Conservation (phyloP, 2,113 vertebrate species). For the Pithys albifrons region DNA sequence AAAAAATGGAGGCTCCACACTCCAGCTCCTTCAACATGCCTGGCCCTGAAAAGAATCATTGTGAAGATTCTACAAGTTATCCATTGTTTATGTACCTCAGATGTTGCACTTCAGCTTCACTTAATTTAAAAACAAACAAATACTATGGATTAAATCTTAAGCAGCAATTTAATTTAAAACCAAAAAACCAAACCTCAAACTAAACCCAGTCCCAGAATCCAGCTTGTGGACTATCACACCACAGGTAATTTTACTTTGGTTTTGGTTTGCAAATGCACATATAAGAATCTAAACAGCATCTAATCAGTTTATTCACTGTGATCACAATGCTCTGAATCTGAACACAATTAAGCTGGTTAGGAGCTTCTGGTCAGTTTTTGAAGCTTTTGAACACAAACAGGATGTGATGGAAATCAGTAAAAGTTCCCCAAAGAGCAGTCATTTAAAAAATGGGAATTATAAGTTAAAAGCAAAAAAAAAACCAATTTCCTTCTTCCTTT, state of each 20-base stretch:
- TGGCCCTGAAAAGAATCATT: neutral
- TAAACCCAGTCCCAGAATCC: neutral
- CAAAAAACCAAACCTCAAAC: neutral
- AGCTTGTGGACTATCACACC: neutral
- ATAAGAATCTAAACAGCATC: neutral
- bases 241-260: neutral
- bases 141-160: neutral
- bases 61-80: neutral
- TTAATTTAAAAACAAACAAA: neutral
- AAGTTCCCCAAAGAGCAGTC: neutral
- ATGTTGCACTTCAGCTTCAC: neutral
- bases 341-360: neutral
- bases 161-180: neutral
- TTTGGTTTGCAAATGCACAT: neutral
- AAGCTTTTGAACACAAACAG: neutral
- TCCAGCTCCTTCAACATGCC: neutral
- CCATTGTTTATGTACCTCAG: neutral
- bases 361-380: neutral
- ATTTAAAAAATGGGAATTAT: neutral
- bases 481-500: neutral
- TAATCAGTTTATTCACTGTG: neutral
- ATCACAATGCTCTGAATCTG: neutral
- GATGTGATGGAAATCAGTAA: neutral
- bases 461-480: neutral
- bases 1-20: neutral